Conservation (phyloP, 2,797 vertebrate genomes). For the Coracias cyanogaster region DNA sequence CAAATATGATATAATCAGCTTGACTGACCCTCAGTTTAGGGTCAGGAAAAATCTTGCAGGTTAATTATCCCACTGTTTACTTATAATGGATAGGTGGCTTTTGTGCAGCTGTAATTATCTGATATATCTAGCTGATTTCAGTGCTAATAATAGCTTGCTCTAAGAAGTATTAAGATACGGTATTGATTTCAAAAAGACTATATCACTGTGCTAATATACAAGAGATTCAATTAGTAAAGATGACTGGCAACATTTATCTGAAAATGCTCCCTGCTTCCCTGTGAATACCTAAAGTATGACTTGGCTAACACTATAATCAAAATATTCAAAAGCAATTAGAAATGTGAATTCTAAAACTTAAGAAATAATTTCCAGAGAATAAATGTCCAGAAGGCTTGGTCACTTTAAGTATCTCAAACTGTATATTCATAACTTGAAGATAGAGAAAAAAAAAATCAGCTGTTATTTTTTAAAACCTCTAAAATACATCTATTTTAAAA, state of each 20-base stretch:
- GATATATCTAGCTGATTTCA: neutral
- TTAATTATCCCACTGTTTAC: slow-evolving; percentile 14
- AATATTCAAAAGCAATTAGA: neutral
- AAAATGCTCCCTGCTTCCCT: neutral
- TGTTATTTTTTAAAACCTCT: neutral
- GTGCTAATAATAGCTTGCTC: neutral
- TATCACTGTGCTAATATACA: neutral
- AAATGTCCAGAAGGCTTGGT: neutral
- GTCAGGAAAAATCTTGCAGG: neutral
- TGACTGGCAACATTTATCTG: neutral
- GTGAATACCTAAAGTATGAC: neutral
- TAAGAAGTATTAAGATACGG: neutral
- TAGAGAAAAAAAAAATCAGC: neutral
- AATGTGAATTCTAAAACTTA: neutral
- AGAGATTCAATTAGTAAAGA: slow-evolving; percentile 40
- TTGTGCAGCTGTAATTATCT: neutral
- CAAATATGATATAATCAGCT: neutral
- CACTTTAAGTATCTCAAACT: neutral
- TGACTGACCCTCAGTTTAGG: neutral
- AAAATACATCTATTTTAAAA: neutral
- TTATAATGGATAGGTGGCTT: neutral
- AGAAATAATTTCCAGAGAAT: neutral
- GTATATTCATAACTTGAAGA: neutral
- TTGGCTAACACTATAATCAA: neutral
- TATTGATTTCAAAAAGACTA: slow-evolving; percentile 24